Conservation (phyloP, 1,140 invertebrate genomes). For the Meloidogyne exigua region DNA sequence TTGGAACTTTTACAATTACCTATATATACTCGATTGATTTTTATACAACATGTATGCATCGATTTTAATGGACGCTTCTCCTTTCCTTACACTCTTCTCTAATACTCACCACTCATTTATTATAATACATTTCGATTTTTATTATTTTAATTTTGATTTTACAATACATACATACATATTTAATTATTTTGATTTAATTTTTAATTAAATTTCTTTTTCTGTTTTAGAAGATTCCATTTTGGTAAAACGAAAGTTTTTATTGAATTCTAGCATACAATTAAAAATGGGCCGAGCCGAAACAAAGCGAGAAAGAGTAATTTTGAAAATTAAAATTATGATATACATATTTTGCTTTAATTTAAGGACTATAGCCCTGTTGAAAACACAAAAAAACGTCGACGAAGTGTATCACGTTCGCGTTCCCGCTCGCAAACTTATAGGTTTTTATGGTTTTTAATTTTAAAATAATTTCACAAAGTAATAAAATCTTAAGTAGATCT, state of each 20-base stretch:
- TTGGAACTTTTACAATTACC: no score
- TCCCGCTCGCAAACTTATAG: slow-evolving; percentile 27
- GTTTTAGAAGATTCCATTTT: neutral
- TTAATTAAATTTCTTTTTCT: neutral
- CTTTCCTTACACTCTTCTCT: neutral
- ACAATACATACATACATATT: no score
- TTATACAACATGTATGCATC: neutral
- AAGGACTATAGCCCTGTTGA: slow-evolving; percentile 19
- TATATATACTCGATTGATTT: no score
- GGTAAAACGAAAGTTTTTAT: neutral
- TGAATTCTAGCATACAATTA: neutral
- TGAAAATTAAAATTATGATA: slow-evolving; percentile 7
- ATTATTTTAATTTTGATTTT: neutral
- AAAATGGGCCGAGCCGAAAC: slow-evolving; percentile 15
- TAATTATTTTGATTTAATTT: slow-evolving; percentile 1
- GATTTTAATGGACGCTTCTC: neutral
- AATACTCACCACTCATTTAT: neutral
- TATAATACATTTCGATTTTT: neutral
- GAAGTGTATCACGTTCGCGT: slow-evolving; percentile 12
- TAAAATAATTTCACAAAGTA: neutral
- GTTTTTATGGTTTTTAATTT: neutral
- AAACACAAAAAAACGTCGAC: neutral
- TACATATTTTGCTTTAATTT: neutral
- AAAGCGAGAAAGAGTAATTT: slow-evolving; percentile 17
- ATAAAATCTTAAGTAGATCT: neutral